Conservation (phyloP, 2,797 vertebrate species). For the Xiphorhynchus erythropygius region DNA sequence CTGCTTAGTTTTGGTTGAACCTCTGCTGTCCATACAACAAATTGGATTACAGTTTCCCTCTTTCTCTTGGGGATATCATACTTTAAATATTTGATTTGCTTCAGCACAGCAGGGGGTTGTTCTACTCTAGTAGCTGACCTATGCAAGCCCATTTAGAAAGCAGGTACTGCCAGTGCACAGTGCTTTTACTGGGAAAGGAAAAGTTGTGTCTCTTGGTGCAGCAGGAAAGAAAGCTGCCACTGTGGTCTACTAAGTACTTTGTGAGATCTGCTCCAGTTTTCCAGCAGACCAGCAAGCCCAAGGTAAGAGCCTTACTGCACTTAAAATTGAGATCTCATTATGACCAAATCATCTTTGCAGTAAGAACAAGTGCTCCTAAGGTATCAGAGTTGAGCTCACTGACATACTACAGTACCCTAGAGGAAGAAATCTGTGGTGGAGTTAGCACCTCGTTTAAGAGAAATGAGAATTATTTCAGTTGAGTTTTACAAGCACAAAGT, state of each 20-base stretch:
- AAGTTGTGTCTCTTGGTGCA: neutral
- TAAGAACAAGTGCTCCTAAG: accelerated
- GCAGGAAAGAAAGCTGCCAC: neutral
- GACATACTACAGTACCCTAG: neutral
- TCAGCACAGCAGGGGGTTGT: neutral
- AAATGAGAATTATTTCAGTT: neutral
- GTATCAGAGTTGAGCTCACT: neutral
- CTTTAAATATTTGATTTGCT: neutral
- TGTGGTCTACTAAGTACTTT: neutral
- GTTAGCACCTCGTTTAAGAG: constrained; percentile 2
- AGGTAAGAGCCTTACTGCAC: neutral
- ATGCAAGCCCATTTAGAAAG: neutral
- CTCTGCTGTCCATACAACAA: neutral
- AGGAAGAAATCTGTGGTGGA: neutral
- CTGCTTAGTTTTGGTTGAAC: neutral
- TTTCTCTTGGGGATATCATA: neutral
- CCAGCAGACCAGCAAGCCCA: neutral
- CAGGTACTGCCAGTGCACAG: neutral
- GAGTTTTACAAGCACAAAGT: neutral
- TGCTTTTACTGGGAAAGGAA: neutral
- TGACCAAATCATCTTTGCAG: neutral
- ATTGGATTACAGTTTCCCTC: neutral
- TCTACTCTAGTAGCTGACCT: neutral
- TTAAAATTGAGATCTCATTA: neutral
- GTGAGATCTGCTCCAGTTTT: neutral